These are phyloP conservation scores for Ibycter americanus DNA, from an alignment of 2,797 vertebrate species.

Conservation along the genomic window DNA sequence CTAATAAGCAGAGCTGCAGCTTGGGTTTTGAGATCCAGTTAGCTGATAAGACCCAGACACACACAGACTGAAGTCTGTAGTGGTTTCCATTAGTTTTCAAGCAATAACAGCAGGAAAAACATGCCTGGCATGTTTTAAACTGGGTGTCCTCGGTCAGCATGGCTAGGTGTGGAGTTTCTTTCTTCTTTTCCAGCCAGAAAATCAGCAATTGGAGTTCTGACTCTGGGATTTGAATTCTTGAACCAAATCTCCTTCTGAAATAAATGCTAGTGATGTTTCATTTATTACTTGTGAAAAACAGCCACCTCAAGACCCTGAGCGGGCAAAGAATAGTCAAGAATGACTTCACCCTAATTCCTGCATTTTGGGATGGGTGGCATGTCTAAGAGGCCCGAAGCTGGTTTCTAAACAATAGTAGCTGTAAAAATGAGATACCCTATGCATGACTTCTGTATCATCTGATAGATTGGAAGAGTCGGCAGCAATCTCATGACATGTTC, in stretches of 20 bases:
- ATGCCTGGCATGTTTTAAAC: background rate
- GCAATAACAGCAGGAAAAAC: background rate
- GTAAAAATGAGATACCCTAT: background rate
- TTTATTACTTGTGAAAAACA: background rate
- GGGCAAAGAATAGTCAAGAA: background rate
- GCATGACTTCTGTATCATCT: background rate
- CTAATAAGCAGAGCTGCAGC: background rate
- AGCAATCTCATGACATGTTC: background rate
- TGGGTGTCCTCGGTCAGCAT: background rate
- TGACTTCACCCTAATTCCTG: background rate
- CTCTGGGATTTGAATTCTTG: background rate
- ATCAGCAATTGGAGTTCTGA: background rate
- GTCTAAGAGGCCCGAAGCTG: background rate
- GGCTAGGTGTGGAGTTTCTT: background rate
- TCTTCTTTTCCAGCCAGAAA: background rate
- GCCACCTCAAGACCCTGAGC: background rate
- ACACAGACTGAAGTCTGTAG: background rate
- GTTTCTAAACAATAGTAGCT: background rate
- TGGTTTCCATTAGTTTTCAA: background rate
- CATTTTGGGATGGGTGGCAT: background rate
- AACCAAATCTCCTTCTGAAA: background rate
- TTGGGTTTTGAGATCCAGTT: background rate
- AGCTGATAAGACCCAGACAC: background rate
- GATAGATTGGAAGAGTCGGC: background rate
- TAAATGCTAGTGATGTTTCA: background rate